Evolutionary conservation across 2,113 vertebrate genomes (phyloP).

Genomic region (Platichthys flesus): DNA sequence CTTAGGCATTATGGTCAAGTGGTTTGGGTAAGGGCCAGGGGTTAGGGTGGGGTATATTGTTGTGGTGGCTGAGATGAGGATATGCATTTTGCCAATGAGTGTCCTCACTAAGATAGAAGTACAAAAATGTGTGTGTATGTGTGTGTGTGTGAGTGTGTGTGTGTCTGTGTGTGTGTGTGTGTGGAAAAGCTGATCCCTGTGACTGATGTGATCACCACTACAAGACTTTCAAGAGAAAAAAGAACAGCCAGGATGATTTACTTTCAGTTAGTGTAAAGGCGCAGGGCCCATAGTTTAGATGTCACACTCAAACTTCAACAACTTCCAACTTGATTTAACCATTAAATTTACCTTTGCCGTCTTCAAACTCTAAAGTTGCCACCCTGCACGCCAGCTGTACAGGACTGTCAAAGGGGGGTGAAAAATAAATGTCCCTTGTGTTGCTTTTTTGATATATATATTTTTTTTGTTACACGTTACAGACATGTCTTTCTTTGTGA

Average conservation of each 20-base stretch:
- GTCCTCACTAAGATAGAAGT: no score
- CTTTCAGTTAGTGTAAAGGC: constrained; percentile 33
- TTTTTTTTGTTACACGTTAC: no score
- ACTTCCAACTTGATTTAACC: constrained; percentile 1
- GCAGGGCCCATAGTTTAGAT: constrained; percentile 17
- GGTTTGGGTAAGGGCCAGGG: not conserved
- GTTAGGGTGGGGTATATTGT: not conserved
- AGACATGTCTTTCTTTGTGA: no score
- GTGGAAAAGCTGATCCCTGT: constrained; percentile 45
- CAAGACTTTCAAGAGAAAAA: constrained; percentile 13
- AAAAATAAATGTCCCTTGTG: no score
- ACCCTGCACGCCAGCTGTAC: no score
- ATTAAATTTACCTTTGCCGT: not conserved
- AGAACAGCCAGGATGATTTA: constrained; percentile 12
- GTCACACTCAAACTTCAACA: constrained; percentile 7
- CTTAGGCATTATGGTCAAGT: not conserved
- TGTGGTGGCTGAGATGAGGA: not conserved
- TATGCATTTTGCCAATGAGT: no score
- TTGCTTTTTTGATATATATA: no score
- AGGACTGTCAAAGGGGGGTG: no score
- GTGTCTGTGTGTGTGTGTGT: not conserved
- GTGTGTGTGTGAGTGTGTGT: not conserved
- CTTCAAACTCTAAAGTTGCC: no score
- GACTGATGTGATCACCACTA: constrained; percentile 54
- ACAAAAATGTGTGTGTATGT: constrained; percentile 6